Evolutionary conservation across 2,888 invertebrate genomes (phyloP).

Genomic region (Ecdyonurus torrentis): DNA sequence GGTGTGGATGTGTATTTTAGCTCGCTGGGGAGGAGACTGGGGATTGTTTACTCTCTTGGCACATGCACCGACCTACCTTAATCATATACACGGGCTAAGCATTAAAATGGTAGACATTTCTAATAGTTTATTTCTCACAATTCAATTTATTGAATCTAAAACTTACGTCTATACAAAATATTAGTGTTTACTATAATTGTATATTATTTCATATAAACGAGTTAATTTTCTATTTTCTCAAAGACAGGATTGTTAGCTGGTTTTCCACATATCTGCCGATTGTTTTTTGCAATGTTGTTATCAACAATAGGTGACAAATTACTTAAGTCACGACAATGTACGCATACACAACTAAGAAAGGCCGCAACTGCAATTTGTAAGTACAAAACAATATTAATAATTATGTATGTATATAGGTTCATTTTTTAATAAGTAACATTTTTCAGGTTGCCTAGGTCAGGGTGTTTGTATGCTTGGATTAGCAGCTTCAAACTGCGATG

Average conservation of each 20-base stretch:
- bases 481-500: conserved; percentile 44
- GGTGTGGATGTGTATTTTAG: conserved; percentile 18
- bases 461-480: conserved; percentile 42
- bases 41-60: conserved; percentile 20
- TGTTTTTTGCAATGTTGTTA: conserved; percentile 37
- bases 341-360: conserved; percentile 43
- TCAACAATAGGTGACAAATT: conserved; percentile 41
- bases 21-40: conserved; percentile 19
- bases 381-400: too few relatives aligned
- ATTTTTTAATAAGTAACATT: not conserved
- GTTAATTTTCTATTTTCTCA: not conserved
- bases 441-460: conserved; percentile 37
- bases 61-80: conserved; percentile 20
- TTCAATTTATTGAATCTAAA: too few relatives aligned
- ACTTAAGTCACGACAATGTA: conserved; percentile 35
- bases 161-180: too few relatives aligned
- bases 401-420: too few relatives aligned
- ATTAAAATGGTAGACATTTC: conserved; percentile 17
- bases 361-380: conserved; percentile 40
- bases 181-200: too few relatives aligned
- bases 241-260: conserved; percentile 9
- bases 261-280: conserved; percentile 34
- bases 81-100: conserved; percentile 18
- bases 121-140: not conserved
- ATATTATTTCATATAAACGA: too few relatives aligned